Base-by-base conservation (phyloP, 2,888 invertebrate species). In the Zeuzera pyrina region DNA sequence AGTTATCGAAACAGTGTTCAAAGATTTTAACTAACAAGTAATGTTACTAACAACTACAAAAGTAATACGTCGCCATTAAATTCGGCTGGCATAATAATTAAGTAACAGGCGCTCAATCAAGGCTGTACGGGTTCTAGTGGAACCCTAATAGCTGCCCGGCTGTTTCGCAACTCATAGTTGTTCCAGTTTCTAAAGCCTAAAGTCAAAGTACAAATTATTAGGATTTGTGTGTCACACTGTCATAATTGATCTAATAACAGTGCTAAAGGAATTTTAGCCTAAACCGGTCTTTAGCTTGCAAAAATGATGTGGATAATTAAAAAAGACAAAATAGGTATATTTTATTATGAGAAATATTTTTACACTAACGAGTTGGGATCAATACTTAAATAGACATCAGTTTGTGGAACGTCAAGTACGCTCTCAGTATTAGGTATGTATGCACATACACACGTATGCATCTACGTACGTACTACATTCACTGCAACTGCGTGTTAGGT, bases 41-140 rank as follows among this genome's bases (percentile, higher is more conserved):
- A n/a, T n/a, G n/a, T n/a, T n/a, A n/a, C n/a, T n/a, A n/a, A n/a
- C n/a, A n/a, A n/a, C n/a, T n/a, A 25, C 13, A 70, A 72, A 70
- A 69, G 68, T 68, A 58, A 47, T 54, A 51, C 27, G 28, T 25
- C 47, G 39, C 48, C 41, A 66, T 65, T 68, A 70, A 71, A 71
- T 79, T 83, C 61, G 79, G 79, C 71, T 70, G 44, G 79, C 73
- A 83, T 77, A 72, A 72, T 83, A 83, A 81, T 81, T 81, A 79
- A 83, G 81, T 81, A 79, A 79, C 79, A 63, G 79, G 77, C 78
- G 51, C 52, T 57, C 60, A 45, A 58, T 65, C 78, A 78, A 81
- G 78, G 79, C 58, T 72, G 58, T 49, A 46, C 59, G 50, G 69
- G 68, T 62, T 61, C 59, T 57, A 43, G 49, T 49, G 49, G 57